Conservation (phyloP, 1,140 invertebrate species). For the Bombus affinis region DNA sequence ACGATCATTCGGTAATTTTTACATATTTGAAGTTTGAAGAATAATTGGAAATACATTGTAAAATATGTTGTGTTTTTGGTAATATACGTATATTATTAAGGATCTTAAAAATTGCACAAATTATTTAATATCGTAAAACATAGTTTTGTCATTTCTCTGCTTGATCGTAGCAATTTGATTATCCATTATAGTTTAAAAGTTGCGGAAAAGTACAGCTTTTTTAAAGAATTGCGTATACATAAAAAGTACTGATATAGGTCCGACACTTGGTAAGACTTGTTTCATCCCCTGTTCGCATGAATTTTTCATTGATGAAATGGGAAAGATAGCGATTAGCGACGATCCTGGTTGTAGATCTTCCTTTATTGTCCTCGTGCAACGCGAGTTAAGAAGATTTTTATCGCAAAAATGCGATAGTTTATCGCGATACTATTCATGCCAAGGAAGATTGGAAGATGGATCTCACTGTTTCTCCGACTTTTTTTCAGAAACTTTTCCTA, state of each 20-base stretch:
- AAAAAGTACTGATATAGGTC: not conserved
- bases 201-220: not conserved
- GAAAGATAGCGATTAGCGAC: not conserved
- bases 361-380: not conserved
- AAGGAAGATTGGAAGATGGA: constrained; percentile 7
- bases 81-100: too few species aligned
- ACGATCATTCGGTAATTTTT: too few species aligned
- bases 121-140: too few species aligned
- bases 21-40: too few species aligned
- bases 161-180: too few species aligned
- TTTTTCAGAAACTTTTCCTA: constrained; percentile 9
- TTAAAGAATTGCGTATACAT: not conserved
- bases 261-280: not conserved
- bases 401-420: not conserved
- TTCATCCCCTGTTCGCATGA: not conserved
- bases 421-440: not conserved
- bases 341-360: not conserved
- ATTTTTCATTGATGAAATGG: not conserved
- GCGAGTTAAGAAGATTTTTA: not conserved
- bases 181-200: too few species aligned
- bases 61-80: too few species aligned
- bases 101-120: too few species aligned
- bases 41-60: too few species aligned
- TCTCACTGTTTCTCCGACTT: constrained; percentile 1
- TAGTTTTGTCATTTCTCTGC: too few species aligned